Evolutionary conservation across 2,888 invertebrate genomes (phyloP).

Genomic region (Hofmannophila pseudospretella): DNA sequence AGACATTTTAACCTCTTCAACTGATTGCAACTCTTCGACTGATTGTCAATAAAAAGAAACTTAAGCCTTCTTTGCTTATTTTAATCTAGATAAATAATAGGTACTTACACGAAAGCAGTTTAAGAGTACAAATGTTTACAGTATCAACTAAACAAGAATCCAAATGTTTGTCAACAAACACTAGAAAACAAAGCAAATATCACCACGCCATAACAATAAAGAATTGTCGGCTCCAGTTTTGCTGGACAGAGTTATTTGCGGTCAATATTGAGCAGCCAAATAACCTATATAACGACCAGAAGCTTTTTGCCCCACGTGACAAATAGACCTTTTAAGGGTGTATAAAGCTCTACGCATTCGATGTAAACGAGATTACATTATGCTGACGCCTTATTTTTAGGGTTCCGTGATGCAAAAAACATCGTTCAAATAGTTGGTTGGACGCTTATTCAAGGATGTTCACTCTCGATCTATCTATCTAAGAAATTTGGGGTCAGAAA

Average conservation of each 20-base stretch:
- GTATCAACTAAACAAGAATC: no score
- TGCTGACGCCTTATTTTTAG: slow-evolving; percentile 12
- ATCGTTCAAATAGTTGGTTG: no score
- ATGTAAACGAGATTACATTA: slow-evolving; percentile 21
- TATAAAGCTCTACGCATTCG: slow-evolving; percentile 20
- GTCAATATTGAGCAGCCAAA: slow-evolving; percentile 1
- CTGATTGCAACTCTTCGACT: no score
- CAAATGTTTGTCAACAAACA: neutral
- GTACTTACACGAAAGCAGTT: no score
- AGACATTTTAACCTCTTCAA: no score
- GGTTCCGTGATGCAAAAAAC: neutral
- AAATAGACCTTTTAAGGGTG: slow-evolving; percentile 38
- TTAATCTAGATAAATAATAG: no score
- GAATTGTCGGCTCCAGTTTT: slow-evolving; percentile 4
- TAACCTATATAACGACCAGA: slow-evolving; percentile 23
- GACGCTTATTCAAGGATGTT: no score
- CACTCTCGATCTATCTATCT: no score
- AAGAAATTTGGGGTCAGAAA: no score
- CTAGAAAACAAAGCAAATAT: neutral
- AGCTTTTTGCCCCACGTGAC: slow-evolving; percentile 36
- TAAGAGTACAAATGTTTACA: no score
- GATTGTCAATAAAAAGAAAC: no score
- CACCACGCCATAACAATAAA: slow-evolving; percentile 10
- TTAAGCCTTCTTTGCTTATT: no score
- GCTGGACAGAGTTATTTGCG: slow-evolving; percentile 4